phyloP scores from a whole-genome alignment of 2,888 invertebrate genomes.

The Nasonovia ribisnigri region DNA sequence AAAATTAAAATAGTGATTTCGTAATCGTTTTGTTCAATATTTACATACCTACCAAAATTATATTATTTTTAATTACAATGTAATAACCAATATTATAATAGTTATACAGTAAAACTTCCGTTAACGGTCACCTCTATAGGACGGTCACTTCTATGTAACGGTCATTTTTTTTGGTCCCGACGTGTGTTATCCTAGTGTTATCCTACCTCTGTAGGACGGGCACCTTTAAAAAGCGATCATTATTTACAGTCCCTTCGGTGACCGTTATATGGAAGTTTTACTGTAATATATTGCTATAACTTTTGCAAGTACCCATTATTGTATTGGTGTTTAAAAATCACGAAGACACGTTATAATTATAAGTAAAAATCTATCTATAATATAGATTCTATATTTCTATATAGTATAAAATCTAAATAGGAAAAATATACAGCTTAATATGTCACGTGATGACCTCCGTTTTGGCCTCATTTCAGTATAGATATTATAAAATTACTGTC shows the following conservation, averaged over 20 bases:
- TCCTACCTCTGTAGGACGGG: no score
- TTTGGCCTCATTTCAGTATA: slow-evolving; percentile 29
- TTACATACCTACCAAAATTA: background rate
- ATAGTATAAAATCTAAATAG: background rate
- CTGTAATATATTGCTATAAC: background rate
- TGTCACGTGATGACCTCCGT: background rate
- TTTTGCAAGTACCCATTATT: background rate
- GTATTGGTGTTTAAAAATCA: background rate
- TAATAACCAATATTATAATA: no score
- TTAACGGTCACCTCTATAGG: no score
- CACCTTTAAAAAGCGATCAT: no score
- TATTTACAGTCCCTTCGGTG: no score
- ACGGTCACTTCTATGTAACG: no score
- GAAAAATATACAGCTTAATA: background rate
- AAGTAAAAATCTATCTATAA: no score
- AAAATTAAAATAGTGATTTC: background rate
- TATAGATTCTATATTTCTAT: no score
- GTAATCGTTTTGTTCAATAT: background rate
- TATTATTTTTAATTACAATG: background rate
- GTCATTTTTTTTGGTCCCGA: no score
- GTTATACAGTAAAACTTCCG: no score
- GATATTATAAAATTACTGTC: slow-evolving; percentile 7
- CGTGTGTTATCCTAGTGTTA: no score
- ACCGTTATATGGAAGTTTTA: no score
- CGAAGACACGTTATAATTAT: background rate